Evolutionary conservation across 2,888 invertebrate species (phyloP).

Genomic region (Gortyna flavago): DNA sequence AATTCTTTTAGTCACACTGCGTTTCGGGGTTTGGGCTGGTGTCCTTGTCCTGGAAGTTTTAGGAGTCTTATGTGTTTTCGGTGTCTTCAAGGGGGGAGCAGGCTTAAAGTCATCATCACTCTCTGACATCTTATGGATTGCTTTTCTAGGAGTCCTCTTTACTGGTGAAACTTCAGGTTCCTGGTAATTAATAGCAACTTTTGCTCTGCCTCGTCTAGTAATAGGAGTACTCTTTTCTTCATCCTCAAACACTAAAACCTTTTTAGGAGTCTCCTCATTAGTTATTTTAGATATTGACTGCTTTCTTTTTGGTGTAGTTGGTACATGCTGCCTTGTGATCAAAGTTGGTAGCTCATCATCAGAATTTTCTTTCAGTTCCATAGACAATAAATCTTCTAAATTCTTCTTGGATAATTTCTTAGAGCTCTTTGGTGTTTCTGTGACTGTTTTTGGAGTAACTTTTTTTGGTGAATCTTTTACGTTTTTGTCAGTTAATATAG

Average conservation of each 20-base stretch:
- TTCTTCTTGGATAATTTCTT: constrained; percentile 74
- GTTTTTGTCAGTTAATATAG: constrained; percentile 84
- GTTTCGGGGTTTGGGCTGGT: constrained; percentile 75
- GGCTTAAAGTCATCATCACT: constrained; percentile 83
- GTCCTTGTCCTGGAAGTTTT: constrained; percentile 70
- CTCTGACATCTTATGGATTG: constrained; percentile 69
- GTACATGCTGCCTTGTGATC: constrained; percentile 80
- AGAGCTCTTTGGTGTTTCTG: constrained; percentile 77
- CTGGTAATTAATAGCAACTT: constrained; percentile 74
- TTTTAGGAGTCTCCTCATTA: constrained; percentile 81
- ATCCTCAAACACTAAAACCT: constrained; percentile 80
- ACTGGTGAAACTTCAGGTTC: constrained; percentile 79
- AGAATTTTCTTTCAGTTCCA: constrained; percentile 85
- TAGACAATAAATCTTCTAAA: constrained; percentile 80
- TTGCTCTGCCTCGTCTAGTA: constrained; percentile 79
- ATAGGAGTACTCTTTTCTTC: constrained; percentile 72
- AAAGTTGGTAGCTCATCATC: constrained; percentile 86
- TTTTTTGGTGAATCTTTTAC: constrained; percentile 83
- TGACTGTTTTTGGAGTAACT: constrained; percentile 69
- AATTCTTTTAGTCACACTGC: constrained; percentile 78
- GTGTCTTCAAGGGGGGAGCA: constrained; percentile 65
- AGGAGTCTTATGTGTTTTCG: constrained; percentile 70
- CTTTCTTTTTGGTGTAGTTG: constrained; percentile 82
- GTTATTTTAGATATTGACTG: constrained; percentile 73
- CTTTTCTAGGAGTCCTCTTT: constrained; percentile 78